phyloP scores from a whole-genome alignment of 2,888 invertebrate genomes.

The Eupithecia vulgata region DNA sequence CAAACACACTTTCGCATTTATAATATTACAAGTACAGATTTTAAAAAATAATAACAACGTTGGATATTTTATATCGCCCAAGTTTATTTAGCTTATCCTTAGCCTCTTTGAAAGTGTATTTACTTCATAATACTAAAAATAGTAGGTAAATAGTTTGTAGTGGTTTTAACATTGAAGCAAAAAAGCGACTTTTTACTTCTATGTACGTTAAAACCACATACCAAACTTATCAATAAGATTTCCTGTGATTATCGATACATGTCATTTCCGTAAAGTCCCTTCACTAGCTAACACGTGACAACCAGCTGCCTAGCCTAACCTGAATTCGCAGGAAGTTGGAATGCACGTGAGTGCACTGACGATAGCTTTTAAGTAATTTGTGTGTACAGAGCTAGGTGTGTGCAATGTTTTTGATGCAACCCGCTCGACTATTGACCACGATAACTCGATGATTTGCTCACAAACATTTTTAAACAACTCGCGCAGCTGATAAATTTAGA shows the following conservation, averaged over 20 bases:
- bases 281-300: slow-evolving; percentile 11
- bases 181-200: too few relatives aligned
- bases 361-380: slow-evolving; percentile 1
- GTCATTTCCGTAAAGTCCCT: not conserved
- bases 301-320: slow-evolving; percentile 15
- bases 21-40: too few relatives aligned
- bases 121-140: too few relatives aligned
- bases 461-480: not conserved
- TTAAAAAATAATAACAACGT: too few relatives aligned
- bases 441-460: not conserved
- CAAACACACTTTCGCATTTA: too few relatives aligned
- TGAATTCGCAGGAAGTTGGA: slow-evolving; percentile 29
- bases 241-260: slow-evolving; percentile 10
- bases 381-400: slow-evolving; percentile 18
- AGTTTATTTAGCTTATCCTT: too few relatives aligned
- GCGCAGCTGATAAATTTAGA: not conserved
- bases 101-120: too few relatives aligned
- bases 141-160: too few relatives aligned
- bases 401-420: slow-evolving; percentile 21
- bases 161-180: too few relatives aligned
- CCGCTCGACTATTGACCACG: not conserved
- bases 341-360: slow-evolving; percentile 26
- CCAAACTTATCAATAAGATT: too few relatives aligned
- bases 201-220: too few relatives aligned
- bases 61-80: too few relatives aligned